These are phyloP conservation scores for Acrocephalus arundinaceus DNA, from an alignment of 2,113 vertebrate species.

Conservation along the genomic window DNA sequence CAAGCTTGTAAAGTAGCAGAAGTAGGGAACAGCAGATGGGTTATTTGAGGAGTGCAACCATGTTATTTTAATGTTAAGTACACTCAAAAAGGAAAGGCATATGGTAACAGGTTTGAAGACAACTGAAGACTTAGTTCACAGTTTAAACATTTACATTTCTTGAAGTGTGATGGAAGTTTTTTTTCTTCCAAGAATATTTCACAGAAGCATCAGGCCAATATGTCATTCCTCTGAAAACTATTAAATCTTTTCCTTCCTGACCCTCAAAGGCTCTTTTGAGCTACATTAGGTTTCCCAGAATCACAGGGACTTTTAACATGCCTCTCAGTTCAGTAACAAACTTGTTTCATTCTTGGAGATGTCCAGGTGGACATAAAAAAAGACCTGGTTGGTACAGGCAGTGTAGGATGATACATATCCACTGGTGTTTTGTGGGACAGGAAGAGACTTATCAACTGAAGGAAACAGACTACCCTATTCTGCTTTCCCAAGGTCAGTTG, in stretches of 20 bases:
- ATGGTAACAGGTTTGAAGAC: constrained; percentile 68
- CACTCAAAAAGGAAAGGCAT: constrained; percentile 65
- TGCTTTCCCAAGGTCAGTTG: not conserved
- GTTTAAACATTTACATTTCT: constrained; percentile 71
- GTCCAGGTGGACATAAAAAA: not conserved
- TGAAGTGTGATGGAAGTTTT: constrained; percentile 61
- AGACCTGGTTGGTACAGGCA: not conserved
- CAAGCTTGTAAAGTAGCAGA: constrained; percentile 54
- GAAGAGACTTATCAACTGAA: not conserved
- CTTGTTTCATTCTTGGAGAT: not conserved
- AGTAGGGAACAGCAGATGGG: constrained; percentile 51
- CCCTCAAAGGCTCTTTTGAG: not conserved
- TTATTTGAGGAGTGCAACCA: constrained; percentile 62
- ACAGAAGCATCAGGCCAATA: constrained; percentile 10
- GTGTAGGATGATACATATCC: not conserved
- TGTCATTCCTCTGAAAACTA: constrained; percentile 10
- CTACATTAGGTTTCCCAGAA: not conserved
- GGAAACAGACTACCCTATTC: not conserved
- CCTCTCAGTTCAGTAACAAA: not conserved
- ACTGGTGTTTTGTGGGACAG: not conserved
- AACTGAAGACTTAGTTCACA: constrained; percentile 61
- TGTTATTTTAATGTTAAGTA: constrained; percentile 68
- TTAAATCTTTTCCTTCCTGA: constrained; percentile 24
- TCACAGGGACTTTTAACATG: not conserved
- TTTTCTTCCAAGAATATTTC: constrained; percentile 56